These are phyloP conservation scores for Volucella bombylans DNA, from an alignment of 2,888 invertebrate species.

Conservation along the genomic window DNA sequence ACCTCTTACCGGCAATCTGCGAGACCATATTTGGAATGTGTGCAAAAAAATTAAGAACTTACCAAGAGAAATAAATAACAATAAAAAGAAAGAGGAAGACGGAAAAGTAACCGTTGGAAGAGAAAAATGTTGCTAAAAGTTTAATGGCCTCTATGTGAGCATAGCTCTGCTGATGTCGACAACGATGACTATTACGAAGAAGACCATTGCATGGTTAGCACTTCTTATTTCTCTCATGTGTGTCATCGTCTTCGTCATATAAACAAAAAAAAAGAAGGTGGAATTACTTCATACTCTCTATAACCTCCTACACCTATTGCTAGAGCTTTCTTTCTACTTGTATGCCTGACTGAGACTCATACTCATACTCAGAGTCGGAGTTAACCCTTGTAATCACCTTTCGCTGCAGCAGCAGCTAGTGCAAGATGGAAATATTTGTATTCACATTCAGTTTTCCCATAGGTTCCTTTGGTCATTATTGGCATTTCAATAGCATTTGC, in stretches of 20 bases:
- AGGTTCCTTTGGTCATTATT: conserved; percentile 37
- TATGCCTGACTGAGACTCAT: neutral
- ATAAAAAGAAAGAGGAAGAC: conserved; percentile 12
- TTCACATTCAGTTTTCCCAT: neutral
- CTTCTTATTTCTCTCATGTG: conserved; percentile 36
- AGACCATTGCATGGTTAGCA: conserved; percentile 29
- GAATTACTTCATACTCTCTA: neutral
- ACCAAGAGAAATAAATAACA: conserved; percentile 30
- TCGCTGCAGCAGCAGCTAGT: conserved; percentile 8
- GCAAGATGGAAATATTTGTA: conserved; percentile 28
- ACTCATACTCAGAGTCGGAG: neutral
- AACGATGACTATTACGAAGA: too few relatives aligned
- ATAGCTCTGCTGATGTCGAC: conserved; percentile 4
- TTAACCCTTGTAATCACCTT: conserved; percentile 47
- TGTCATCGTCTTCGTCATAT: conserved; percentile 18
- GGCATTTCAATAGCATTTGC: conserved; percentile 44
- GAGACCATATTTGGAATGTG: conserved; percentile 13
- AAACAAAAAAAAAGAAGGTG: neutral
- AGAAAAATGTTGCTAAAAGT: conserved; percentile 42
- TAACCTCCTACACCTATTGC: conserved; percentile 1
- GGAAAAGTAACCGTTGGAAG: conserved; percentile 2
- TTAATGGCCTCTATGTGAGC: conserved; percentile 45
- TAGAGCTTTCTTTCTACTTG: conserved; percentile 5
- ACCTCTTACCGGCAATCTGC: neutral
- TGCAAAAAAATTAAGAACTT: conserved; percentile 13